Conservation (phyloP, 2,888 invertebrate species). For the Geophilus truncorum region DNA sequence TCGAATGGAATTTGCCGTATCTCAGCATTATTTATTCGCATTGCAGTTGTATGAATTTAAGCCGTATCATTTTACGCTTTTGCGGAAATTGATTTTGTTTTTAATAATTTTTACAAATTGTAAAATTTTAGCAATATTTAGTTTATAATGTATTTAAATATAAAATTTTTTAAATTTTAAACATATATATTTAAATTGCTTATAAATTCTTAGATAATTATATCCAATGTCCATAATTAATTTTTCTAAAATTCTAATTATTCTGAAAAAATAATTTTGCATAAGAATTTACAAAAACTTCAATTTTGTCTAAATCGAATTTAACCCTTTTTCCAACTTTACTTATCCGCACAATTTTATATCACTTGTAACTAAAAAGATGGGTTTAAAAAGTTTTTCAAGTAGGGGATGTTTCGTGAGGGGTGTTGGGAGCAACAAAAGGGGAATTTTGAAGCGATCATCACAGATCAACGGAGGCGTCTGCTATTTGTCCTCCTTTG, state of each 20-base stretch:
- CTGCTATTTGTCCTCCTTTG: neutral
- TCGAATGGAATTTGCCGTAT: neutral
- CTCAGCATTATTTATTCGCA: neutral
- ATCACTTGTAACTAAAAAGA: neutral
- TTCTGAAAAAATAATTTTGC: too few relatives aligned
- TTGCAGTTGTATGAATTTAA: neutral
- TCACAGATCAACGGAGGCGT: slow-evolving; percentile 10
- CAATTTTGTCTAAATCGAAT: too few relatives aligned
- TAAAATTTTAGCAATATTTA: too few relatives aligned
- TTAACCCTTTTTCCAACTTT: neutral
- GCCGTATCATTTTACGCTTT: neutral
- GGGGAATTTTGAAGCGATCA: slow-evolving; percentile 1
- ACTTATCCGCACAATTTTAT: neutral
- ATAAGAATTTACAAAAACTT: too few relatives aligned
- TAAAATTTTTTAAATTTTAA: too few relatives aligned
- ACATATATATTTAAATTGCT: too few relatives aligned
- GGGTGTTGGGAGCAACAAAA: neutral
- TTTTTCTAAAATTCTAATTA: too few relatives aligned
- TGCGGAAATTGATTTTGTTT: too few relatives aligned
- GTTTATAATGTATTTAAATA: too few relatives aligned
- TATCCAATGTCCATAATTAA: too few relatives aligned
- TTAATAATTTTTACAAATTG: too few relatives aligned
- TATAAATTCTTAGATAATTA: too few relatives aligned
- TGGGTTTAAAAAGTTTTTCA: neutral
- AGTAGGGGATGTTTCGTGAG: neutral